A percentile compares a stretch with the other conserved stretches of the same genome.
These are phyloP conservation scores for Diadumene lineata DNA, from an alignment of 92 coral and sea anemone genomes.

Conservation along the genomic window DNA sequence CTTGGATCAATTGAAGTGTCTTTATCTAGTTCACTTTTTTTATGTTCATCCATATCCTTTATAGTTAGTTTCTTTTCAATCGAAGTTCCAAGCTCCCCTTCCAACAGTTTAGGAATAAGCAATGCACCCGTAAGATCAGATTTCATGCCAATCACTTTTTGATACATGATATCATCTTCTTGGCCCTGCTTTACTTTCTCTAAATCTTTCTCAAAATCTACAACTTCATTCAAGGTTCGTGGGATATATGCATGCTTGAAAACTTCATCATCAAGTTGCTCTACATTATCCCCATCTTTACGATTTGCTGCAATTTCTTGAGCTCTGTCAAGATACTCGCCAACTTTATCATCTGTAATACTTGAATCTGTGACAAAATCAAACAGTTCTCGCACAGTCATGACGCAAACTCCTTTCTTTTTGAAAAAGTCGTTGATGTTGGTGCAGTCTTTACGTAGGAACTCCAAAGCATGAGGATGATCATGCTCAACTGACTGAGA, in stretches of 20 bases:
- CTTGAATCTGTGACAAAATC: constrained; percentile 97
- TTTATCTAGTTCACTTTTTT: not conserved
- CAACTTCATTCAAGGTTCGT: constrained; percentile 88
- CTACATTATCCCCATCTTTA: constrained; percentile 29
- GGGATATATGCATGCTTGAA: constrained; percentile 94
- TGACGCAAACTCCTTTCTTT: constrained; percentile 97
- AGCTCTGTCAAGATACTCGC: constrained; percentile 85
- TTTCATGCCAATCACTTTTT: constrained; percentile 88
- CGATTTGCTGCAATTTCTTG: constrained; percentile 84
- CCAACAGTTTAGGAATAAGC: constrained; percentile 65
- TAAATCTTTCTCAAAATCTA: constrained; percentile 84
- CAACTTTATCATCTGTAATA: constrained; percentile 83
- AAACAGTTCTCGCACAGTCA: constrained; percentile 93
- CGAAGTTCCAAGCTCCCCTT: constrained; percentile 9
- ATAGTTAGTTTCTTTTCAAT: constrained; percentile 4
- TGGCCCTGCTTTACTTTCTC: constrained; percentile 73
- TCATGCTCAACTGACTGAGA: constrained; percentile 99
- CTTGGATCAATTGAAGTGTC: not conserved
- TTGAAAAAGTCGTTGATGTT: constrained; percentile 92
- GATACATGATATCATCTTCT: constrained; percentile 79
- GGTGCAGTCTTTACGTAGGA: constrained; percentile 91
- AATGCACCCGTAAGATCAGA: constrained; percentile 88
- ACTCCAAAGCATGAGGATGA: constrained; percentile 94
- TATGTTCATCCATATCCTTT: constrained; percentile 8
- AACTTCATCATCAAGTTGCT: constrained; percentile 84